Conservation (phyloP, 1,140 invertebrate species). For the Drosophila mayri region DNA sequence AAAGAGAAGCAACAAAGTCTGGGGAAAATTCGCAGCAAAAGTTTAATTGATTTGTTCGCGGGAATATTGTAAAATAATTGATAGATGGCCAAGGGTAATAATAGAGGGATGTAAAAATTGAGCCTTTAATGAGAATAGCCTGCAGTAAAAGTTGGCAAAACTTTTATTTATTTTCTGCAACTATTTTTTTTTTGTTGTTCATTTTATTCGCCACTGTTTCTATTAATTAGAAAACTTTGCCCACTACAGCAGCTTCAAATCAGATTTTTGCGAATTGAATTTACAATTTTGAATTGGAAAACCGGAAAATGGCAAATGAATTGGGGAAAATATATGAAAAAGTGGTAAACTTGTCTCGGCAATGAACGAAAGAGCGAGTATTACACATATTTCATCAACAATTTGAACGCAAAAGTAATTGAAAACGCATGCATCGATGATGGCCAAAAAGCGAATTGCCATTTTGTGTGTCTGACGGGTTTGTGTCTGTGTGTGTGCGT, state of each 20-base stretch:
- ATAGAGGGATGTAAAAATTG: background rate
- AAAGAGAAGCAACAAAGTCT: constrained; percentile 55
- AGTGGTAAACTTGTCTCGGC: constrained; percentile 42
- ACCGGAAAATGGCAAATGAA: constrained; percentile 39
- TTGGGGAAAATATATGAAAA: constrained; percentile 19
- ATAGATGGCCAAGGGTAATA: constrained; percentile 57
- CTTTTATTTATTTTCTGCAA: constrained; percentile 47
- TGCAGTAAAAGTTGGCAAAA: constrained; percentile 49
- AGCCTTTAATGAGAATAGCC: constrained; percentile 63
- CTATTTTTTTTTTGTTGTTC: constrained; percentile 6
- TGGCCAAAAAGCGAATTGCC: constrained; percentile 52
- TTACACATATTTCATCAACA: constrained; percentile 59
- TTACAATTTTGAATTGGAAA: constrained; percentile 49
- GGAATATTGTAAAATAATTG: constrained; percentile 76
- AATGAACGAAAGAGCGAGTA: constrained; percentile 14
- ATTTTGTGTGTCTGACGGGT: constrained; percentile 25
- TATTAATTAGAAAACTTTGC: constrained; percentile 74
- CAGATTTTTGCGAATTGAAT: constrained; percentile 54
- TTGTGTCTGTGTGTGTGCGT: background rate
- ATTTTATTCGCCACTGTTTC: constrained; percentile 30
- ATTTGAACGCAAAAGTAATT: constrained; percentile 58
- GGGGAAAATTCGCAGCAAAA: constrained; percentile 45
- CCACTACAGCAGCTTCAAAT: constrained; percentile 9
- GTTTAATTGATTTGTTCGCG: constrained; percentile 75
- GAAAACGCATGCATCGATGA: constrained; percentile 62